Percentiles rank a stretch among this genome's conserved stretches.
These are phyloP conservation scores for Acrocephalus scirpaceus DNA, from an alignment of 2,797 vertebrate species.

Conservation along the genomic window DNA sequence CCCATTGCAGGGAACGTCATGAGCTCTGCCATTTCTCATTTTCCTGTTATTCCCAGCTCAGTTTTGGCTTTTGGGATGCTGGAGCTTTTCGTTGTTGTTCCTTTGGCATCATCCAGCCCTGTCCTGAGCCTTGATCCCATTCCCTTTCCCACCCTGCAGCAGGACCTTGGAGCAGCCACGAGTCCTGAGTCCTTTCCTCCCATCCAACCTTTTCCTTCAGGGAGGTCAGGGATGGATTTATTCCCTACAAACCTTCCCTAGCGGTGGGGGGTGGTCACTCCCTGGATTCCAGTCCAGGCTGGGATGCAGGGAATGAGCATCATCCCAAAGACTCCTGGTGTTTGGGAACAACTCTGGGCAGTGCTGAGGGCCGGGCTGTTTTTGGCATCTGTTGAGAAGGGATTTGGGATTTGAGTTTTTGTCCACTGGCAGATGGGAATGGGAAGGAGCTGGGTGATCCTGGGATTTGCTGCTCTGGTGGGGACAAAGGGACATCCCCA, in stretches of 20 bases:
- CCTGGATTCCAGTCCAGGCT: background rate
- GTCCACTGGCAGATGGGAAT: background rate
- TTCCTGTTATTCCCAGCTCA: background rate
- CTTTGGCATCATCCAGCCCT: background rate
- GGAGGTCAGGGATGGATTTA: background rate
- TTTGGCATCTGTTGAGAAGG: background rate
- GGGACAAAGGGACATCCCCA: background rate
- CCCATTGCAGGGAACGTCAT: fast-evolving
- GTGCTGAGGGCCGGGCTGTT: background rate
- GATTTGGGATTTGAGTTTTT: slow-evolving; percentile 35
- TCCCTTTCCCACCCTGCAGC: background rate
- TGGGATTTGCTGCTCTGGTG: fast-evolving
- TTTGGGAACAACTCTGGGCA: background rate
- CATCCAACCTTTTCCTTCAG: background rate
- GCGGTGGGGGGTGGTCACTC: background rate
- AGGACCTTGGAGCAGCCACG: background rate
- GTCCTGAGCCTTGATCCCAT: background rate
- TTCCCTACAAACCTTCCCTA: background rate
- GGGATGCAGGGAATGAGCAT: background rate
- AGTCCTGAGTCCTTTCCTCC: background rate
- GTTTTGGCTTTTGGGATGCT: background rate
- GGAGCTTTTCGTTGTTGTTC: background rate
- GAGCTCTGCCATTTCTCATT: background rate
- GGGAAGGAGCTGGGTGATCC: background rate
- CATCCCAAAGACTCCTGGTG: background rate